Conservation (phyloP, 2,797 vertebrate genomes). For the Enteromius argenteus region DNA sequence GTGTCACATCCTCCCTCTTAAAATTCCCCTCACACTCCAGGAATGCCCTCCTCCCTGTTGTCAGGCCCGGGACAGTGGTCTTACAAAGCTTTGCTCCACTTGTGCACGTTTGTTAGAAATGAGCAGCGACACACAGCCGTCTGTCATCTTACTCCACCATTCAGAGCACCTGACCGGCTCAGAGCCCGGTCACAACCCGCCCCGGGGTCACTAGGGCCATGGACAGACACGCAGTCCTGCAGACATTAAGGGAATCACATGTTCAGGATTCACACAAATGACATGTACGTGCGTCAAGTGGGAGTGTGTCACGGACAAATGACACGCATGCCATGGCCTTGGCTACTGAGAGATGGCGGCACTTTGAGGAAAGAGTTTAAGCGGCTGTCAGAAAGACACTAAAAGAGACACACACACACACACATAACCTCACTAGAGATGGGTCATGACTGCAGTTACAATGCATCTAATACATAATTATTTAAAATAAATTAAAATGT, state of each 20-base stretch:
- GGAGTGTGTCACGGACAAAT: slow-evolving; percentile 64
- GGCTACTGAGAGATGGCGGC: slow-evolving; percentile 60
- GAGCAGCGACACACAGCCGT: slow-evolving; percentile 42
- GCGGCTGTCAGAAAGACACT: slow-evolving; percentile 69
- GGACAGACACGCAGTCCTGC: slow-evolving; percentile 66
- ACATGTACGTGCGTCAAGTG: slow-evolving; percentile 58
- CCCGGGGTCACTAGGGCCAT: slow-evolving; percentile 60
- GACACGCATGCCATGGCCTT: slow-evolving; percentile 70
- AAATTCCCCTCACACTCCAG: slow-evolving; percentile 67
- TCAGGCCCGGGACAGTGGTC: slow-evolving; percentile 60
- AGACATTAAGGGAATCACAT: slow-evolving; percentile 59
- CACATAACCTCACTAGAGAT: neutral
- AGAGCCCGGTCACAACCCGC: slow-evolving; percentile 56
- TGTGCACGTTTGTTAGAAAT: slow-evolving; percentile 12
- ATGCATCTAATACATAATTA: neutral
- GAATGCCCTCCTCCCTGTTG: slow-evolving; percentile 68
- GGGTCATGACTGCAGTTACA: neutral
- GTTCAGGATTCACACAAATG: slow-evolving; percentile 59
- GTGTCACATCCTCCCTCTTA: slow-evolving; percentile 76
- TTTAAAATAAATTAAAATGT: no score
- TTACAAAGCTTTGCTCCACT: slow-evolving; percentile 56
- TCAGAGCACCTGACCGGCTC: slow-evolving; percentile 70
- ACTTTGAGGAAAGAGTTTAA: slow-evolving; percentile 63
- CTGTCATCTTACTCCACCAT: slow-evolving; percentile 67
- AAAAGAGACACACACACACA: neutral